phyloP scores from a whole-genome alignment of 2,888 invertebrate genomes.

The Leptinotarsa rubiginosa region DNA sequence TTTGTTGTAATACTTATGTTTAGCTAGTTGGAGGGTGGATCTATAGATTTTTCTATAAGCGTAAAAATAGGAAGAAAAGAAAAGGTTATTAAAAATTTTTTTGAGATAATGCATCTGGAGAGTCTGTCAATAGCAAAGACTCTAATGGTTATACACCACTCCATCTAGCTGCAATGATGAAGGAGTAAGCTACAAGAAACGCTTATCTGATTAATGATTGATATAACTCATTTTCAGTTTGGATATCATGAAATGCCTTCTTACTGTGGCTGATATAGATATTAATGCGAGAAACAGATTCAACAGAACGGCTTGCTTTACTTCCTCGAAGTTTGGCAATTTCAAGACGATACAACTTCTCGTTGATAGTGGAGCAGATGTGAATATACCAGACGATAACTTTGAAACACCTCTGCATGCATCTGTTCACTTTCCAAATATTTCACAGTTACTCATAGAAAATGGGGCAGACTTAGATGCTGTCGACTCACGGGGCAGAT shows the following conservation, averaged over 20 bases:
- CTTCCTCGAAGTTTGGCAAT: constrained; percentile 44
- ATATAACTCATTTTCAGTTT: constrained; percentile 46
- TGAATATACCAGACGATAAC: constrained; percentile 47
- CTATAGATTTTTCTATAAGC: too few species aligned
- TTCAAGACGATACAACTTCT: constrained; percentile 43
- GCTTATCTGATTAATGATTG: neutral
- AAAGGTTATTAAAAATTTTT: too few species aligned
- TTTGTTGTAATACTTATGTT: too few species aligned
- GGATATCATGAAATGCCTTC: constrained; percentile 50
- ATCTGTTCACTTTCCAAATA: constrained; percentile 45
- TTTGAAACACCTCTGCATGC: constrained; percentile 53
- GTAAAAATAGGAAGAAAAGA: too few species aligned
- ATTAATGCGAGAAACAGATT: constrained; percentile 52
- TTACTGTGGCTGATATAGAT: constrained; percentile 47
- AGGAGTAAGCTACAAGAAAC: neutral
- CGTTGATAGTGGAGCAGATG: constrained; percentile 52
- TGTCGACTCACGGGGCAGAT: constrained; percentile 48
- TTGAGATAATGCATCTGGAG: too few species aligned
- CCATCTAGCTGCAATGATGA: neutral
- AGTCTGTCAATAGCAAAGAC: neutral
- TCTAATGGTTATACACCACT: neutral
- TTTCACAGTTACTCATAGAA: constrained; percentile 50
- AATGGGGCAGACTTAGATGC: constrained; percentile 54
- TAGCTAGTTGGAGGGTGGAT: too few species aligned
- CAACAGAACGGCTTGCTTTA: constrained; percentile 53